These are phyloP conservation scores for Xestoiulus laeticollis DNA, from an alignment of 2,888 invertebrate genomes.

Conservation along the genomic window DNA sequence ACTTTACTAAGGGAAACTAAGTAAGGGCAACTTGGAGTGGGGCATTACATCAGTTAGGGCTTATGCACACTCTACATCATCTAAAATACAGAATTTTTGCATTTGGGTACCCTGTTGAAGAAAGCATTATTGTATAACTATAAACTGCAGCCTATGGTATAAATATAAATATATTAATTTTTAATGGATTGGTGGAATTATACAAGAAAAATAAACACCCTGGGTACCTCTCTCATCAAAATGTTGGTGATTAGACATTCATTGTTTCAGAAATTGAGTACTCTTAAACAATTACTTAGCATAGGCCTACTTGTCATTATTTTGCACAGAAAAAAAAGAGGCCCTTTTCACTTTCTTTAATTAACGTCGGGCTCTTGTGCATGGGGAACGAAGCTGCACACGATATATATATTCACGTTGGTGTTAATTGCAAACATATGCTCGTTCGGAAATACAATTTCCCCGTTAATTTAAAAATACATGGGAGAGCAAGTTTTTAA, in stretches of 20 bases:
- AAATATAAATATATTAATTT: too few species aligned
- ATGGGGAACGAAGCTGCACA: background rate
- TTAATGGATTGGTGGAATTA: background rate
- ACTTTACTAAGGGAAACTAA: background rate
- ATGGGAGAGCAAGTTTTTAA: constrained; percentile 7
- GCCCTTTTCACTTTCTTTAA: background rate
- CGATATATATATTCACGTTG: background rate
- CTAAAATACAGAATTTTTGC: too few species aligned
- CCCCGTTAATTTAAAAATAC: constrained; percentile 5
- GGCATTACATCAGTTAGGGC: too few species aligned
- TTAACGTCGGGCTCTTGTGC: constrained; percentile 19
- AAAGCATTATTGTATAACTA: too few species aligned
- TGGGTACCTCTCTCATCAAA: background rate
- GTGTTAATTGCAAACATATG: constrained; percentile 7
- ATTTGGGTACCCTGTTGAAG: too few species aligned
- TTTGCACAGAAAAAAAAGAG: background rate
- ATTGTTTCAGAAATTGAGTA: background rate
- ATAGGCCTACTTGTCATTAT: background rate
- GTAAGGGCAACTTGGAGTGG: too few species aligned
- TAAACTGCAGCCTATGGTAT: too few species aligned
- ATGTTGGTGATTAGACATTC: background rate
- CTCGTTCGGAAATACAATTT: constrained; percentile 21
- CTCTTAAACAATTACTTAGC: background rate
- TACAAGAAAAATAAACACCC: background rate
- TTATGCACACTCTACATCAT: too few species aligned